phyloP scores from a whole-genome alignment of 2,113 vertebrate species.

The Perca schrenkii region DNA sequence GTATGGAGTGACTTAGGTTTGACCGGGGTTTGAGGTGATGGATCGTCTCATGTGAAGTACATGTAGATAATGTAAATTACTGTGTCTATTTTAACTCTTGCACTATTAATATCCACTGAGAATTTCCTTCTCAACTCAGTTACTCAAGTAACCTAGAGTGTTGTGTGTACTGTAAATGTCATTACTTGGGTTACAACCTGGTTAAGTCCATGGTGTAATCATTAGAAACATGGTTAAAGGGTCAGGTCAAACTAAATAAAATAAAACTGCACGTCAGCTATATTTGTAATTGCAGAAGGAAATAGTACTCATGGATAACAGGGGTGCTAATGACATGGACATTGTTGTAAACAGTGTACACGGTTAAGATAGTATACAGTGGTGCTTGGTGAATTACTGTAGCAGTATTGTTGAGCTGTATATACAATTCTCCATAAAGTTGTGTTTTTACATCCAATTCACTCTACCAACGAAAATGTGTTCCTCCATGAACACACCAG shows the following conservation, averaged over 20 bases:
- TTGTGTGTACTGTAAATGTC: conserved; percentile 29
- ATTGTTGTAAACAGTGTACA: background rate
- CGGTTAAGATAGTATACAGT: background rate
- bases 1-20: conserved; percentile 20
- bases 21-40: background rate
- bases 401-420: background rate
- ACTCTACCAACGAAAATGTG: background rate
- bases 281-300: background rate
- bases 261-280: background rate
- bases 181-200: conserved; percentile 15
- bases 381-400: background rate
- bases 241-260: background rate
- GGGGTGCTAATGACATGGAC: background rate
- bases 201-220: conserved; percentile 1
- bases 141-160: background rate
- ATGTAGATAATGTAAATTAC: conserved; percentile 16
- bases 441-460: background rate
- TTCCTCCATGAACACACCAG: background rate
- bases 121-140: conserved; percentile 24
- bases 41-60: conserved; percentile 15
- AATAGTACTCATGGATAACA: background rate
- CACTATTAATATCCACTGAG: conserved; percentile 12
- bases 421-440: background rate
- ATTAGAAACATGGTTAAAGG: conserved; percentile 20
- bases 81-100: conserved; percentile 14